Conservation (phyloP, 2,113 vertebrate genomes). For the Genyomyrus donnyi region DNA sequence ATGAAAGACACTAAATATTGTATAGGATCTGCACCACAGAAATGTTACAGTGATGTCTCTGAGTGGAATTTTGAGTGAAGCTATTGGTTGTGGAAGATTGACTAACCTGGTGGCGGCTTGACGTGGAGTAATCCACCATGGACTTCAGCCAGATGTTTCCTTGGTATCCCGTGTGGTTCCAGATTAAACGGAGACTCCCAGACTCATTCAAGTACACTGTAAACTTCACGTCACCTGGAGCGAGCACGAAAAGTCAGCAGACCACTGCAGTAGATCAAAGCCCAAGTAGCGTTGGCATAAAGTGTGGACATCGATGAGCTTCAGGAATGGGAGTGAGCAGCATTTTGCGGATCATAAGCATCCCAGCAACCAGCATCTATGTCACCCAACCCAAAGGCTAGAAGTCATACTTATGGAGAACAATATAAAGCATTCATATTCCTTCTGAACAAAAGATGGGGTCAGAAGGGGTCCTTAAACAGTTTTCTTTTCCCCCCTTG, state of each 20-base stretch:
- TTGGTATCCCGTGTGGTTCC: conserved; percentile 34
- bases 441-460: neutral
- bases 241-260: neutral
- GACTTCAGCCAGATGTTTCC: conserved; percentile 43
- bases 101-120: conserved; percentile 50
- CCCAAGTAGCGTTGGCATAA: neutral
- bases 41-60: neutral
- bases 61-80: neutral
- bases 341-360: neutral
- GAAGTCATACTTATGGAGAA: neutral
- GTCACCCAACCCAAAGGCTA: neutral
- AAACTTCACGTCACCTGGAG: conserved; percentile 36
- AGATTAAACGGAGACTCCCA: conserved; percentile 38
- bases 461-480: neutral
- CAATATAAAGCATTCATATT: neutral
- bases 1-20: neutral
- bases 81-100: neutral
- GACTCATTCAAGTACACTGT: conserved; percentile 52
- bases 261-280: neutral
- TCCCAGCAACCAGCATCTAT: neutral
- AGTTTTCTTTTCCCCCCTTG: neutral
- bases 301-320: neutral
- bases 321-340: neutral
- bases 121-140: conserved; percentile 52
- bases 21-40: conserved; percentile 24